Evolutionary conservation across 2,888 invertebrate genomes (phyloP), one percentile per base, ranked within the genome.

Genomic region (Pinctada fucata): DNA sequence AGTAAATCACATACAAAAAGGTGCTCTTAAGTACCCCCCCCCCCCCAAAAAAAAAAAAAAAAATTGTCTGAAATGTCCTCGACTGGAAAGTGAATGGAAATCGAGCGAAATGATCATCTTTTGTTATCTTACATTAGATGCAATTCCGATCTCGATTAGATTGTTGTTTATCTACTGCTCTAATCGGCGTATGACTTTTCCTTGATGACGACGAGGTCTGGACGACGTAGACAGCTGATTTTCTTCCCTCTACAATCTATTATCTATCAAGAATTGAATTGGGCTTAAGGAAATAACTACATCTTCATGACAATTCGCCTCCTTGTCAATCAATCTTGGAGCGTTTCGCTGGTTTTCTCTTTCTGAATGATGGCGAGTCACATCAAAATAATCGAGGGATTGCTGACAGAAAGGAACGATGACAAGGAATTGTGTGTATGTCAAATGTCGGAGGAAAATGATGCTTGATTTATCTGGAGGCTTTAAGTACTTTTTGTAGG

Each of bases 201-300:
- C 8, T 13, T 58, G 58, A 58, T 58, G 58, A 58, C 58, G 13
- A 13, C 8, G 58, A 58, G 6, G 58, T 58, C 58, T 58, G 58
- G 6, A 6, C 58, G 13, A 13, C 13, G 8, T 58, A 10, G 13
- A 13, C 58, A 58, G 58, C 58, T 58, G 58, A 58, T 6, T 58
- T 31, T 58, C 58, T 58, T 13, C 13, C 13, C 13, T 10, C 58
- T 58, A 58, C 58, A 6, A 58, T 58, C 58, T 58, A 58, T 58
- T 58, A 58, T 58, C 58, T 58, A 58, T 58, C 58, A 58, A 13
- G 58, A 58, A 58, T 58, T 58, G 58, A 58, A 58, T 31, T 58
- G 58, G 13, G 58, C 58, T 58, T 58, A 58, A 58, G 58, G 58
- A 58, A 58, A 58, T 58, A 10, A 58, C 58, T 58, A 58, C 58